Conservation (phyloP, 2,113 vertebrate genomes). For the Notechis scutatus region DNA sequence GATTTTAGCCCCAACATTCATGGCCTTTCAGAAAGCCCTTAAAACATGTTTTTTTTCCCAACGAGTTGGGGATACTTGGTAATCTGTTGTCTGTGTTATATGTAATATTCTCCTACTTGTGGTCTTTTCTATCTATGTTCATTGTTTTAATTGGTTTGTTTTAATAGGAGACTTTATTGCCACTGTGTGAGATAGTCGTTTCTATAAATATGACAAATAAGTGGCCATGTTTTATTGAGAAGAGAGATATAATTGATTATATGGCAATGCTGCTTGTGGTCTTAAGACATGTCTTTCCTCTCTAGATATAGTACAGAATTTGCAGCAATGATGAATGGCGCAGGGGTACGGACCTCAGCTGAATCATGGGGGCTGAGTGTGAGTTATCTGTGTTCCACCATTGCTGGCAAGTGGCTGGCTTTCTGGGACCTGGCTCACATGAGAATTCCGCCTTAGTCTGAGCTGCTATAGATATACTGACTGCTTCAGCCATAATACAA, state of each 20-base stretch:
- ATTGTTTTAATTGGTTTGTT: not conserved
- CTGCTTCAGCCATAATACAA: not conserved
- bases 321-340: conserved; percentile 63
- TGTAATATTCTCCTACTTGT: not conserved
- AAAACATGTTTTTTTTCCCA: not conserved
- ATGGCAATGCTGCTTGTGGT: not conserved
- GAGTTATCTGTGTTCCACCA: conserved; percentile 2
- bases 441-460: conserved; percentile 54
- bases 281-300: not conserved
- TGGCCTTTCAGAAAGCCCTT: not conserved
- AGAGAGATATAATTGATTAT: not conserved
- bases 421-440: conserved; percentile 34
- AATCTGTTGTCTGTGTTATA: not conserved
- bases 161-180: not conserved
- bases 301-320: not conserved
- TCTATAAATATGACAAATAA: not conserved
- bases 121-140: not conserved
- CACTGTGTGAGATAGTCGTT: not conserved
- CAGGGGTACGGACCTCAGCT: conserved; percentile 69
- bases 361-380: conserved; percentile 71
- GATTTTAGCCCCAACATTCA: not conserved
- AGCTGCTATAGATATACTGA: conserved; percentile 36
- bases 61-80: not conserved
- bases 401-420: conserved; percentile 33
- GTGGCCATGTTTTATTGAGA: not conserved